Evolutionary conservation across 2,888 invertebrate genomes (phyloP), one percentile per base, ranked within the genome.

Genomic region (Lottia scabra): DNA sequence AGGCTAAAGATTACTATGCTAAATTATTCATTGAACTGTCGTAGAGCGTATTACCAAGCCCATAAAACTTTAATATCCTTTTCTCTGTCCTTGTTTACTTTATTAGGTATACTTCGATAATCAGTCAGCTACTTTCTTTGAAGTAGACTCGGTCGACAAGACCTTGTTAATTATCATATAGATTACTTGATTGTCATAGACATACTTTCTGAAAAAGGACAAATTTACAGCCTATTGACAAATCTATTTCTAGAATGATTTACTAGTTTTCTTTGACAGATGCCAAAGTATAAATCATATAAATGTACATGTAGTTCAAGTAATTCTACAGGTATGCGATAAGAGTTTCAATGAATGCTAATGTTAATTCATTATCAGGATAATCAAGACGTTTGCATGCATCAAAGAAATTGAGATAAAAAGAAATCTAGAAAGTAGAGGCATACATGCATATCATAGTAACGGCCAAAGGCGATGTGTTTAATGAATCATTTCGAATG

Each of bases 401-500:
- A 23, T 23, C 56, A 56, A 23, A 56, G 56, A 23, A 56, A 56
- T 19, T 12, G 19, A 23, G 19, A 10, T 23, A 56, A 56, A 56
- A 56, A 23, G 23, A 56, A 56, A 23, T 56, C 19, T 19, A 23
- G 13, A 19, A 23, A 56, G 23, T 56, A 56, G 56, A 56, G 19
- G 56, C 23, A 56, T 56, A 56, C 56, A 56, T 56, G 56, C 56
- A 56, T 56, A 56, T 56, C 56, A 56, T 56, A 56, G 19, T 23
- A 56, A 23, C 56, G 19, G 56, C 56, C 56, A 10, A 4, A 13
- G 56, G 56, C 23, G 2, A 23, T 23, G 13, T 56, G 23, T 19
- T 23, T 23, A 56, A 56, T 56, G 56, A 56, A 56, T 19, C 56
- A 56, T 38, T 38, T 38, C 38, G 38, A 38, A 30, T 5, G 38